Evolutionary conservation across 2,113 vertebrate genomes (phyloP).

Genomic region (Sturnira hondurensis): DNA sequence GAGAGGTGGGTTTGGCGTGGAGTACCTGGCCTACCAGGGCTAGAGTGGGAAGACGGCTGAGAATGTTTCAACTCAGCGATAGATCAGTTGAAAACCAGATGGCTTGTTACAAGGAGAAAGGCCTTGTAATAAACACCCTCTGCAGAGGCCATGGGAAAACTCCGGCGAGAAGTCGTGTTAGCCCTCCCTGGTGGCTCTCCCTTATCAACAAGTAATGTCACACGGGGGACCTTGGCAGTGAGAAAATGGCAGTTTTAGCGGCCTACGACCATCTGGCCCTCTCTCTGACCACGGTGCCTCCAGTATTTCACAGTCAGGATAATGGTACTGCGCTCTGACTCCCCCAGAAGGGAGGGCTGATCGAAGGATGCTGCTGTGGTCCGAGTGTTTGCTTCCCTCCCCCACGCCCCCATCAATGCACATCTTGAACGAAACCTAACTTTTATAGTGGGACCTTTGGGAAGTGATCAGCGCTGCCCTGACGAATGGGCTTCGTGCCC

Average conservation of each 20-base stretch:
- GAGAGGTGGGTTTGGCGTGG: neutral
- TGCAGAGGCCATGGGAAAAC: neutral
- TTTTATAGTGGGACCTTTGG: neutral
- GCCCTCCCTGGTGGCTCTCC: neutral
- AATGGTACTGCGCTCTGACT: neutral
- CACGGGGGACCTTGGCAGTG: neutral
- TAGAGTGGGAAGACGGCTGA: neutral
- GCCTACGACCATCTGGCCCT: neutral
- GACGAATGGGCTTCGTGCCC: neutral
- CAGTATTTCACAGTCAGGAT: neutral
- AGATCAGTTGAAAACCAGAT: neutral
- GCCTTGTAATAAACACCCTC: neutral
- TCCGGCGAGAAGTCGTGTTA: neutral
- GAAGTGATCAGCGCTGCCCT: neutral
- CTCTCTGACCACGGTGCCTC: neutral
- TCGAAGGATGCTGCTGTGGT: neutral
- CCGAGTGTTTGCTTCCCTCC: neutral
- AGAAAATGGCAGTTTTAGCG: neutral
- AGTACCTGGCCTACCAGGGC: neutral
- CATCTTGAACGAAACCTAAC: neutral
- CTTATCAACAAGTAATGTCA: neutral
- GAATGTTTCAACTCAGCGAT: neutral
- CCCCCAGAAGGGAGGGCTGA: neutral
- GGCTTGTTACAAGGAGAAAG: neutral
- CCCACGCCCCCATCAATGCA: no score